Conservation (phyloP, 1,140 invertebrate genomes). For the Monochamus saltuarius region DNA sequence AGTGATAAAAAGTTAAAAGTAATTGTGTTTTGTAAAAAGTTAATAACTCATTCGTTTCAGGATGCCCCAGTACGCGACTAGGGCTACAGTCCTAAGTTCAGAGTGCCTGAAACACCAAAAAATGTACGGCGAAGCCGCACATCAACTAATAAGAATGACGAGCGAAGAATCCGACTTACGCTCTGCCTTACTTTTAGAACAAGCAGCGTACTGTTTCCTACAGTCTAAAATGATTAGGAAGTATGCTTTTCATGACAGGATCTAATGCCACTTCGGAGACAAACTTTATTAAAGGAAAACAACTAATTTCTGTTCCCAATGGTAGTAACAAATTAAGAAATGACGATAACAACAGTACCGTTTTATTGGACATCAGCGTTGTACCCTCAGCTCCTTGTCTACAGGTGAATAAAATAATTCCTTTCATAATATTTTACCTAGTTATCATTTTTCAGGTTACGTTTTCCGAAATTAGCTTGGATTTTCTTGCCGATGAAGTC, state of each 20-base stretch:
- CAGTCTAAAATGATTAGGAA: constrained; percentile 80
- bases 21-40: too few relatives aligned
- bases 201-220: constrained; percentile 92
- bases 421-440: neutral
- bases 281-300: constrained; percentile 61
- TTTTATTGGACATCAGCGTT: constrained; percentile 63
- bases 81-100: constrained; percentile 84
- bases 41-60: constrained; percentile 51
- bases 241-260: constrained; percentile 85
- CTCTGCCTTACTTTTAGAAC: constrained; percentile 90
- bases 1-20: too few relatives aligned
- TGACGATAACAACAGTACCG: constrained; percentile 39
- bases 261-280: constrained; percentile 44
- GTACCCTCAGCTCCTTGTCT: constrained; percentile 71
- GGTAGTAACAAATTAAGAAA: neutral
- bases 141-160: constrained; percentile 91
- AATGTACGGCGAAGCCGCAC: constrained; percentile 84
- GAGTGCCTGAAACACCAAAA: constrained; percentile 79
- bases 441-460: constrained; percentile 56
- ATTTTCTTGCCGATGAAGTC: constrained; percentile 74
- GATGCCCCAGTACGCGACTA: constrained; percentile 85
- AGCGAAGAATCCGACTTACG: constrained; percentile 90
- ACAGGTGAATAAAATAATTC: constrained; percentile 56
- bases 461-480: constrained; percentile 67
- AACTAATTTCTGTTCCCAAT: constrained; percentile 60